Base-by-base conservation (phyloP, 2,797 vertebrate genomes). In the Momotus momota region DNA sequence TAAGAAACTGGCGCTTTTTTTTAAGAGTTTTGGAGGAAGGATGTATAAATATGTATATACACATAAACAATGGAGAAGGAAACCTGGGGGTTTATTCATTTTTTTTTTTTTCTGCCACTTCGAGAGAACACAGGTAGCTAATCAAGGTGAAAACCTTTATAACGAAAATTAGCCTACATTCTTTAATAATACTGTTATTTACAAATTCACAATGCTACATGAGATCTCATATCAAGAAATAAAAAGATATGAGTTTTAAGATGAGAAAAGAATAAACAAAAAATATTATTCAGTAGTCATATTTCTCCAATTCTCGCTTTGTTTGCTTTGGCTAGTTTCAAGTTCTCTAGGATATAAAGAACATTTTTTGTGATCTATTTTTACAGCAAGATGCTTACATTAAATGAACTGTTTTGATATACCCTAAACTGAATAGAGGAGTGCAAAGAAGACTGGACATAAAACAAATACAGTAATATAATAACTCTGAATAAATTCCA, bases 61-160 rank as follows among this genome's bases (percentile, higher is more conserved):
- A 75, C 45, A 95, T 93, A 88, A 94, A 96, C 94, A 95, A 93
- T 94, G 70, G 52, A 93, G 55, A 81, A 95, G 93, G 86, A 95
- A 94, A 84, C 55, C 33, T 87, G 70, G 0, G 0, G 13, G 79
- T 88, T 88, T 75, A 48, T 60, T 72, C 49, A 45, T 54, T 75
- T 77, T 78, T 90, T 77, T 78, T 90, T 79, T 75, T 86, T 57
- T 43, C 65, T 92, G 61, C 17, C 49, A 35, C 54, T 80, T 73
- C 40, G 31, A 81, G 67, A 20, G 65, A 94, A 70, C 45, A 60
- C 23, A 70, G 66, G 48, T 91, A 96, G 82, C 23, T 75, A 90
- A 84, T 35, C 55, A 85, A 87, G 74, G 55, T 62, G 51, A 90
- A 85, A 87, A 52, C 26, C 52, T 46, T 67, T 49, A 17, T 19